Conservation (phyloP, 2,113 vertebrate genomes). For the Columba janthina region DNA sequence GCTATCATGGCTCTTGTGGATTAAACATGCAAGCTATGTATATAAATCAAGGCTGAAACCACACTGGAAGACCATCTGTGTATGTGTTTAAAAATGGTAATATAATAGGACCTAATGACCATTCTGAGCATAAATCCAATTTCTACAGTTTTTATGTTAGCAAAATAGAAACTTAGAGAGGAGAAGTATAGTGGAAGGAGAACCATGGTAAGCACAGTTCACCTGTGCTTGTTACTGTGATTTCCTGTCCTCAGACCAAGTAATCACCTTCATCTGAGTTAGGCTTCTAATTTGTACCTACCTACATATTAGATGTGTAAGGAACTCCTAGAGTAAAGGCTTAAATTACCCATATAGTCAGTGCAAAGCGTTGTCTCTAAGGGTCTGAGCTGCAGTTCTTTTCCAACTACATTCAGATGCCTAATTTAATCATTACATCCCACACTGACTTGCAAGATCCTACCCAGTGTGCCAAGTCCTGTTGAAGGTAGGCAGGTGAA, state of each 20-base stretch:
- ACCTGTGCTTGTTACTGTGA: not conserved
- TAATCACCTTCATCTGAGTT: not conserved
- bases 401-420: not conserved
- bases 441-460: not conserved
- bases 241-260: not conserved
- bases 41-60: not conserved
- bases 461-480: not conserved
- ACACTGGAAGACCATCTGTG: not conserved
- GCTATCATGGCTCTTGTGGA: not conserved
- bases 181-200: not conserved
- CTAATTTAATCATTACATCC: slow-evolving; percentile 7
- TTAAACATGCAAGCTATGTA: not conserved
- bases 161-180: not conserved
- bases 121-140: not conserved
- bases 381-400: not conserved
- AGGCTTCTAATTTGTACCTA: not conserved
- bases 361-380: not conserved
- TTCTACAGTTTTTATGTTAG: not conserved
- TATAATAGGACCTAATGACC: not conserved
- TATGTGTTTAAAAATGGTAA: not conserved
- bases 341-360: not conserved
- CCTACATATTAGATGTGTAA: not conserved
- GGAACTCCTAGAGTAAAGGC: not conserved
- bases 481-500: not conserved
- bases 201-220: not conserved